Evolutionary conservation across 1,140 invertebrate genomes (phyloP), one percentile per base, ranked within the genome.

Genomic region (Acromyrmex charruanus): DNA sequence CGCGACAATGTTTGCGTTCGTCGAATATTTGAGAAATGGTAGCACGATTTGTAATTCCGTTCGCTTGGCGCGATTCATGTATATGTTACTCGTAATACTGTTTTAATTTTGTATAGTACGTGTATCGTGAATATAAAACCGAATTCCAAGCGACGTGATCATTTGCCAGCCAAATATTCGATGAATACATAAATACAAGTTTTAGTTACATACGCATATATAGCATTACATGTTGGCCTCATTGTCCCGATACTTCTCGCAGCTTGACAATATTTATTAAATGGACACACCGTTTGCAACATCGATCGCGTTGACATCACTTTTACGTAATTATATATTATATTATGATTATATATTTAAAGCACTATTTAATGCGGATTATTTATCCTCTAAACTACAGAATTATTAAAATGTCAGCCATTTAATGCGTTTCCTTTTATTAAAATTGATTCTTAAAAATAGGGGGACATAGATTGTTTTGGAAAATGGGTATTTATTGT

Each of bases 81-180:
- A 31, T 14, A 28, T 18, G 9, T 49, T 63, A n/a, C 18, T n/a
- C 18, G 16, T 63, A 10, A 63, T 61, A 44, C 21, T 49, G 16
- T 49, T 79, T 63, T 77, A 28, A 77, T 77, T 65, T 53, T 65
- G n/a, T 65, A 31, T 14, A 14, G 21, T 28, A 39, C 35, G 25
- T 5, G 21, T 53, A 1, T 28, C 9, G 63, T 25, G 63, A 4
- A 31, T 51, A 51, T 51, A 51, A 51, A 51, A 51, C 9, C 9
- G 10, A 44, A 72, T n/a, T 79, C 28, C 77, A 35, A 14, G 12
- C 77, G 4, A 39, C 31, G 25, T 14, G 7, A 68, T 4, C 14
- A 7, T 68, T 80, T 68, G 44, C 44, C 53, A 74, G n/a, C 28
- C 49, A 68, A 66, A 66, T 80, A 80, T 66, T 80, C 77, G 63